These are phyloP conservation scores for Argynnis bischoffii DNA, from an alignment of 2,888 invertebrate species.

Conservation along the genomic window DNA sequence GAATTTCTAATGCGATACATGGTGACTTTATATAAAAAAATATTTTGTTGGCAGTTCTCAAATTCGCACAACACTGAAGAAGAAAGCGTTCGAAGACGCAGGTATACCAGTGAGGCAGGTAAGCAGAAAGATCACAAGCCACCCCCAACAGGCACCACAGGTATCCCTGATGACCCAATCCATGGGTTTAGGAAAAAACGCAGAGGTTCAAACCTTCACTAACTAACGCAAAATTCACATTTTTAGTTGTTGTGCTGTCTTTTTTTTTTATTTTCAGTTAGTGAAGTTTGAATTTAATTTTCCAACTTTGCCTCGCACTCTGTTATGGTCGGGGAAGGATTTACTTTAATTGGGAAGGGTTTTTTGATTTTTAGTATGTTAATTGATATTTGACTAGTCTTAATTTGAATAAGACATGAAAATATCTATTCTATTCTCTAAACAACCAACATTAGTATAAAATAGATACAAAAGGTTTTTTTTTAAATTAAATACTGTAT, in stretches of 20 bases:
- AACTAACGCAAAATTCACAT: slow-evolving; percentile 49
- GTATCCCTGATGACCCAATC: slow-evolving; percentile 63
- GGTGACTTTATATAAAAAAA: too few species aligned
- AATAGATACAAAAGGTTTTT: too few species aligned
- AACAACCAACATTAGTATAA: too few species aligned
- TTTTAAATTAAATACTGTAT: too few species aligned
- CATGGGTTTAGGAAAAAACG: slow-evolving; percentile 77
- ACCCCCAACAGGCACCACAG: slow-evolving; percentile 58
- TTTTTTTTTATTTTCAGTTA: slow-evolving; percentile 50
- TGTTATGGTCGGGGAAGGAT: neutral
- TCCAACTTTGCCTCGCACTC: slow-evolving; percentile 31
- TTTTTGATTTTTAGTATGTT: too few species aligned
- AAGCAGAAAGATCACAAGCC: slow-evolving; percentile 77
- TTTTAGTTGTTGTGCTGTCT: slow-evolving; percentile 53
- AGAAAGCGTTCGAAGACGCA: slow-evolving; percentile 94
- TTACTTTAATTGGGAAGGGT: too few species aligned
- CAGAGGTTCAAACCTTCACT: slow-evolving; percentile 80
- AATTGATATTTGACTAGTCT: too few species aligned
- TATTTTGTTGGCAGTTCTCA: slow-evolving; percentile 86
- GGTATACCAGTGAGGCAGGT: slow-evolving; percentile 88
- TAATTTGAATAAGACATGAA: too few species aligned
- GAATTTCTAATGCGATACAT: too few species aligned
- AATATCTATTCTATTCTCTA: too few species aligned
- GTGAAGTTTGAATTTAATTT: slow-evolving; percentile 59
- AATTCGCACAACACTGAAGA: slow-evolving; percentile 91